Base-by-base conservation (phyloP, 2,888 invertebrate species). In the Lepidochrysops patricia region DNA sequence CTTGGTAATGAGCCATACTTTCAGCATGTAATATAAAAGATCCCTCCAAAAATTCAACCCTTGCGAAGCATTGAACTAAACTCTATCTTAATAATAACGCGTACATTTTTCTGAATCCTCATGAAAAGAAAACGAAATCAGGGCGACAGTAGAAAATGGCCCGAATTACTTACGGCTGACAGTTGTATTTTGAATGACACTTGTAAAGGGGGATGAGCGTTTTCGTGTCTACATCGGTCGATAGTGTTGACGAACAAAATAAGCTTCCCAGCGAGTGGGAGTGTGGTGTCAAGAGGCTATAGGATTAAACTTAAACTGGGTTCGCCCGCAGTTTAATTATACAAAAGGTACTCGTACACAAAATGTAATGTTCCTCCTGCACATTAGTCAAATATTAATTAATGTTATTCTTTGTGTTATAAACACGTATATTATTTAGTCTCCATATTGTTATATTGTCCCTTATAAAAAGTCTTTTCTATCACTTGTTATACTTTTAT, bases 221-320 rank as follows among this genome's bases (percentile, higher is more conserved):
- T 80, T 81, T 82, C 80, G 79, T 79, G 79, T 80, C 78, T 73
- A 79, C 80, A 77, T 80, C 77, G 82, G 80, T 87, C 85, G 84
- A 87, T 71, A 86, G 84, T 83, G 85, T 86, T 85, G 85, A 84
- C 84, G 84, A 83, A 87, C 85, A 84, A 85, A 87, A 89, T 88
- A 88, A 86, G 82, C 85, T 84, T 80, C 83, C 83, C 82, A 77
- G 72, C 68, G 75, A 72, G 78, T 73, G 78, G 77, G 78, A 80
- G 84, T 78, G 83, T 77, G 84, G 84, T 85, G 87, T 89, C 88
- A 89, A 88, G 87, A 87, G 86, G 88, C 85, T 86, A 85, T 83
- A 85, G 85, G 87, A 89, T 88, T 88, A 86, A 87, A 88, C 87
- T 87, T 84, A 84, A 85, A 88, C 85, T 83, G 80, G 84, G 83